Evolutionary conservation across 2,797 vertebrate genomes (phyloP).

Genomic region (Thunnus albacares): DNA sequence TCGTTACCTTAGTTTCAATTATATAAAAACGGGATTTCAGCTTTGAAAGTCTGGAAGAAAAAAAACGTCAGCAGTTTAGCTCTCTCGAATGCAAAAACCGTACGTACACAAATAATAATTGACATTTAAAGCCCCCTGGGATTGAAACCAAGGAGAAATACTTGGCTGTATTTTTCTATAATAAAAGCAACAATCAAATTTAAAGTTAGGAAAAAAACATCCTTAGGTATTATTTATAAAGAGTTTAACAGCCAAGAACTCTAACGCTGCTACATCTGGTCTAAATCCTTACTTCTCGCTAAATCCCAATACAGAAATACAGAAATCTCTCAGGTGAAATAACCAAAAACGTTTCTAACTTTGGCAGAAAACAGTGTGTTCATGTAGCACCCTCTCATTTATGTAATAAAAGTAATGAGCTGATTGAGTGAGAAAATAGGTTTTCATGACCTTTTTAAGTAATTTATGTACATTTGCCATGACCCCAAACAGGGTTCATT

Average conservation of each 20-base stretch:
- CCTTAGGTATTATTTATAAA: no score
- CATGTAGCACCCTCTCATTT: neutral
- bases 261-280: no score
- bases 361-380: no score
- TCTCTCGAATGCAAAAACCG: neutral
- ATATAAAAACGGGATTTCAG: neutral
- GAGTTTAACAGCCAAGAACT: no score
- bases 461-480: neutral
- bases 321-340: no score
- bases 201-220: no score
- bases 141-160: neutral
- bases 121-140: neutral
- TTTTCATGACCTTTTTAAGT: neutral
- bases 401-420: neutral
- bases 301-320: no score
- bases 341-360: no score
- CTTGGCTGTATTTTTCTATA: neutral
- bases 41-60: slow-evolving; percentile 9
- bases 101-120: neutral
- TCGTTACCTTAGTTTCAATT: slow-evolving; percentile 3
- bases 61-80: neutral
- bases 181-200: neutral
- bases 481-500: neutral
- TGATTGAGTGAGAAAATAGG: neutral
- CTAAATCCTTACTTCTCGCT: no score